Evolutionary conservation across 2,113 vertebrate genomes (phyloP).

Genomic region (Dissostichus mawsoni): DNA sequence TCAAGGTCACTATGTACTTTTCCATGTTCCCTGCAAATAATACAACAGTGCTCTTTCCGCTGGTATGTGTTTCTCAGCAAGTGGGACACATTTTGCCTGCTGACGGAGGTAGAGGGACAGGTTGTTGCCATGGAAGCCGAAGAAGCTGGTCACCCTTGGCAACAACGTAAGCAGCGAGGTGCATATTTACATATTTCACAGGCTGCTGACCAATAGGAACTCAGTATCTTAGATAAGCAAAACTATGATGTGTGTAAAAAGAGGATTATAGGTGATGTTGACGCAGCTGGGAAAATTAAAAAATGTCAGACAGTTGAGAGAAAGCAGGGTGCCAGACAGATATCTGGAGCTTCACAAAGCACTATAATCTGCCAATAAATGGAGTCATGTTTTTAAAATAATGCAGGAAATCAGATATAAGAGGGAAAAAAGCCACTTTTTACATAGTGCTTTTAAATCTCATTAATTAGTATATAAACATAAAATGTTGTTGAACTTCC

Average conservation of each 20-base stretch:
- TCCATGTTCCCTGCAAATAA: slow-evolving; percentile 6
- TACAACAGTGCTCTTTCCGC: neutral
- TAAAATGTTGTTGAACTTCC: slow-evolving; percentile 1
- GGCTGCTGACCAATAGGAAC: slow-evolving; percentile 44
- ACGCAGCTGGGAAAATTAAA: slow-evolving; percentile 34
- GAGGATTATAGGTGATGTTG: slow-evolving; percentile 53
- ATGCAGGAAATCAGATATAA: slow-evolving; percentile 24
- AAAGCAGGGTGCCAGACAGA: slow-evolving; percentile 52
- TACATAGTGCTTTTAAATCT: slow-evolving; percentile 18
- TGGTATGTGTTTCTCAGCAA: slow-evolving; percentile 16
- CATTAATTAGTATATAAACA: slow-evolving; percentile 6
- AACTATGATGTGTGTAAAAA: slow-evolving; percentile 30
- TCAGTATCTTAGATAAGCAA: slow-evolving; percentile 40
- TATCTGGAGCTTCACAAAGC: slow-evolving; percentile 51
- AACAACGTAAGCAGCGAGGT: slow-evolving; percentile 21
- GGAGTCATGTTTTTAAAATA: slow-evolving; percentile 48
- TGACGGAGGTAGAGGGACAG: neutral
- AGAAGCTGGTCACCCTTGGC: slow-evolving; percentile 39
- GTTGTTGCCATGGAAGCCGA: slow-evolving; percentile 23
- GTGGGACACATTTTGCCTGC: slow-evolving; percentile 1
- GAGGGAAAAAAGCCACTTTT: slow-evolving; percentile 1
- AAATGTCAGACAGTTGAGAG: slow-evolving; percentile 49
- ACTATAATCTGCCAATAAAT: slow-evolving; percentile 60
- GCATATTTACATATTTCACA: slow-evolving; percentile 57
- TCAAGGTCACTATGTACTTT: slow-evolving; percentile 19